Evolutionary conservation across 2,797 vertebrate genomes (phyloP).

Genomic region (Bryconaethiops microstoma): DNA sequence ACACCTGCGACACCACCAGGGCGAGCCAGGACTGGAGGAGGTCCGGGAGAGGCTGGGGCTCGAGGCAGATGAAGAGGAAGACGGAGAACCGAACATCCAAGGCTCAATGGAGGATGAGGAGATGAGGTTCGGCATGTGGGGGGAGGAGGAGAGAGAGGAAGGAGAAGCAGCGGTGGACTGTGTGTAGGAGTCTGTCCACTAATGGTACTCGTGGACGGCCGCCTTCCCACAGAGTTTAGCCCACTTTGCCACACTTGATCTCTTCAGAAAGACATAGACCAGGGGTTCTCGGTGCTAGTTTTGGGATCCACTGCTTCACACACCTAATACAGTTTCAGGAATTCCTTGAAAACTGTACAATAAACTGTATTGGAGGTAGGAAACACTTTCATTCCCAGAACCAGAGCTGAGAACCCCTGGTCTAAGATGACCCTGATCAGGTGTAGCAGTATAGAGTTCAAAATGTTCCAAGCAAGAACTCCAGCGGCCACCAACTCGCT

Average conservation of each 20-base stretch:
- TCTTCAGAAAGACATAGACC: background rate
- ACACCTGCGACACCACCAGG: constrained; percentile 77
- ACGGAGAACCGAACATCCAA: constrained; percentile 58
- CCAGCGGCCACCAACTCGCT: background rate
- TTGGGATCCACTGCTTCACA: background rate
- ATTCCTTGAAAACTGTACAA: background rate
- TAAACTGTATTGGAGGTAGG: background rate
- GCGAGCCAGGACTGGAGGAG: constrained; percentile 68
- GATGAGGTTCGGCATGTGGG: constrained; percentile 83
- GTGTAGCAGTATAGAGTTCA: too few relatives aligned
- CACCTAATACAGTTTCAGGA: background rate
- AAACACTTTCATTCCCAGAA: background rate
- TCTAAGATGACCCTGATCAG: too few relatives aligned
- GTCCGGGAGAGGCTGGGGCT: constrained; percentile 66
- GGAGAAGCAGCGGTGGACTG: constrained; percentile 76
- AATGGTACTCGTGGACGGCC: background rate
- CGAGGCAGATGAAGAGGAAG: constrained; percentile 45
- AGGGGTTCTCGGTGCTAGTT: background rate
- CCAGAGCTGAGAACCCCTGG: background rate
- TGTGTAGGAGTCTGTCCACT: constrained; percentile 62
- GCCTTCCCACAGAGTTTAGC: background rate
- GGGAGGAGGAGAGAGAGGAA: constrained; percentile 75
- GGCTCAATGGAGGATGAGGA: constrained; percentile 75
- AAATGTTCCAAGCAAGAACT: background rate
- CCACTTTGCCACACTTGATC: background rate